Percentiles rank a stretch among this genome's conserved stretches.
Evolutionary conservation across 2,113 vertebrate species (phyloP).

Genomic region (Plecturocebus donacophilus): DNA sequence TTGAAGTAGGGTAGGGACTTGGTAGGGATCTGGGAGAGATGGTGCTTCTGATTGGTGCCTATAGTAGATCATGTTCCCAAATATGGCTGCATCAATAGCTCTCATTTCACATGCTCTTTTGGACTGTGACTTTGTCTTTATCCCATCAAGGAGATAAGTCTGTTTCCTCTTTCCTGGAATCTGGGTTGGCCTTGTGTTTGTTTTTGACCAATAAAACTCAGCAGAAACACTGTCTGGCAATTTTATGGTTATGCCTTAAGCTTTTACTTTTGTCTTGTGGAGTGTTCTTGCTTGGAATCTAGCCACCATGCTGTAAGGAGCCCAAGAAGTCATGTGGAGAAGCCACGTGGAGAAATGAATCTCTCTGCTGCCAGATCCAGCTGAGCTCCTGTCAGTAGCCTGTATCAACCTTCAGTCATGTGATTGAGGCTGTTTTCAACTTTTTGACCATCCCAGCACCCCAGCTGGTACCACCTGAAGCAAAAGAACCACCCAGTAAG

Average conservation of each 20-base stretch:
- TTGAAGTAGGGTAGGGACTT: not conserved
- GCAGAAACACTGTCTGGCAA: not conserved
- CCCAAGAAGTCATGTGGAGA: not conserved
- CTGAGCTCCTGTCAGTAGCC: not conserved
- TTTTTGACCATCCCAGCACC: not conserved
- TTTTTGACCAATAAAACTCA: not conserved
- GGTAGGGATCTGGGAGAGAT: not conserved
- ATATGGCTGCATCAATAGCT: not conserved
- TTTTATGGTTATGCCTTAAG: not conserved
- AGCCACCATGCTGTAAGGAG: not conserved
- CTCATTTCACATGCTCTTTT: not conserved
- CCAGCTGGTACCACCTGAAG: not conserved
- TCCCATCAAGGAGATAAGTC: not conserved
- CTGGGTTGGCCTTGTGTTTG: not conserved
- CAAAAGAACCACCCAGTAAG: not conserved
- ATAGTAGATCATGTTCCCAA: not conserved
- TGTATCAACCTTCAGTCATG: not conserved
- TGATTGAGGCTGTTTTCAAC: not conserved
- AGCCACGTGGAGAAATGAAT: not conserved
- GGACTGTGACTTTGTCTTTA: not conserved
- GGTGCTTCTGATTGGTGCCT: not conserved
- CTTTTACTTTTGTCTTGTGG: not conserved
- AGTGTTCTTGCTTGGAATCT: not conserved
- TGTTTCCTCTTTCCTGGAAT: not conserved
- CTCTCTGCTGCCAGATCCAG: not conserved